A percentile compares a stretch with the other conserved stretches of the same genome.
phyloP scores from a whole-genome alignment of 2,113 vertebrate genomes.

The Speoplatyrhinus poulsoni region DNA sequence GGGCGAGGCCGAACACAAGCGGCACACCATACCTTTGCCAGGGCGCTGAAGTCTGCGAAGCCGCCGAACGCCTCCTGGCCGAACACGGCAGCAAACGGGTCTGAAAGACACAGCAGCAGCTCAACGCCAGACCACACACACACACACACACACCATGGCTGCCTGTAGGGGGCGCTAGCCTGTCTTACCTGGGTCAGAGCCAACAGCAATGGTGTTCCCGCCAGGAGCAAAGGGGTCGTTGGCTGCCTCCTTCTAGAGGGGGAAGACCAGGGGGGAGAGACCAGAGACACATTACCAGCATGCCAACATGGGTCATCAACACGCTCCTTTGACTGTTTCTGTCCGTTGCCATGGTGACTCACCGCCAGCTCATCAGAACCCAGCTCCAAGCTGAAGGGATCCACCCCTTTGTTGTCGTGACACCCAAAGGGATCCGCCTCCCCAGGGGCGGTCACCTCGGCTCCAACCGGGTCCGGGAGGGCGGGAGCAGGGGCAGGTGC shows the following conservation, averaged over 20 bases:
- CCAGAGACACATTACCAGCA: no score
- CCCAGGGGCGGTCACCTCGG: conserved; percentile 30
- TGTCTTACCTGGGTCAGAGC: conserved; percentile 84
- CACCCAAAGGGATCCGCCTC: conserved; percentile 70
- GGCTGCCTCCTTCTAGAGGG: conserved; percentile 80
- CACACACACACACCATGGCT: conserved; percentile 18
- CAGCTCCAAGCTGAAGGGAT: conserved; percentile 62
- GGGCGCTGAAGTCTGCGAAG: conserved; percentile 92
- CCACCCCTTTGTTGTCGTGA: conserved; percentile 43
- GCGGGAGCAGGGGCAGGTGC: conserved; percentile 43
- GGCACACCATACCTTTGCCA: conserved; percentile 83
- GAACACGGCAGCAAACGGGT: conserved; percentile 93
- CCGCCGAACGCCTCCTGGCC: conserved; percentile 90
- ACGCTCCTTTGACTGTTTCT: no score
- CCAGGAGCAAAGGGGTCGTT: conserved; percentile 98
- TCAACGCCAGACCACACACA: conserved; percentile 20
- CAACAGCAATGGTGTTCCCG: conserved; percentile 83
- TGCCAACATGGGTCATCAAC: no score
- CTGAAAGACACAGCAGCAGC: conserved; percentile 55
- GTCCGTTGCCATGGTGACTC: conserved; percentile 38
- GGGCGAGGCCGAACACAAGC: no score
- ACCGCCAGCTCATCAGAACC: conserved; percentile 13
- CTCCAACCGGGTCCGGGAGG: conserved; percentile 64
- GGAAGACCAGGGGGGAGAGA: not conserved
- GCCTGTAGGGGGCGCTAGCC: no score